Base-by-base conservation (phyloP, 1,140 invertebrate genomes). In the Planococcus citri region DNA sequence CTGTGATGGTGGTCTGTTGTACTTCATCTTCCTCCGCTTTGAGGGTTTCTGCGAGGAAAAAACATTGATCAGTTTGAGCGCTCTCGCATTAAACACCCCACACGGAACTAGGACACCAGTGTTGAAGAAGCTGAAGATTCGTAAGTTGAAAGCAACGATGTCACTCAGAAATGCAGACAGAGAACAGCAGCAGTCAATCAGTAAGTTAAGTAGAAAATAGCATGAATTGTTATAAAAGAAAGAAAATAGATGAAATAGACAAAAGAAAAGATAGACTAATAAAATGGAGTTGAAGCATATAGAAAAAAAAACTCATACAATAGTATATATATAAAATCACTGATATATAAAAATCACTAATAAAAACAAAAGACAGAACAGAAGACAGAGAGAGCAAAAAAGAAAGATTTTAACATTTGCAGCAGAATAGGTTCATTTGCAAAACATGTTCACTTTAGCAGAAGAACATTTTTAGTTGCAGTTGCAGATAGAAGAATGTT, bases 1-100 rank as follows among this genome's bases (percentile, higher is more conserved):
- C 73, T 12, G 72, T 73, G 20, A 74, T 74, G 17, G 70, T 73
- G n/a, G 73, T 64, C 67, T 71, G 69, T 61, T 73, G 71, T 24
- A 69, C 33, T 69, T 58, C 27, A 14, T 71, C 68, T 64, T 22
- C 68, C 38, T 69, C 27, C 51, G 6, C 2, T 58, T 24, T 68
- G 33, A 68, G 33, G 27, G n/a, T 57, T 68, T 71, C 29, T 69
- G 41, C 71, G 41, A n/a, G 41, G n/a, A 20, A 51, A n/a, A 51
- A 51, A 37, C 33, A 37, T 14, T 8, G 6, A 37, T 37, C 33
- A 37, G 33, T 37, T 37, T 14, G 33, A 37, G n/a, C 33, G 33
- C 6, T 14, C 41, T 14, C n/a, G 41, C n/a, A n/a, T n/a, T n/a
- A 51, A 51, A 2, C 4, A 33, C 29, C 4, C 29, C 29, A 17